Percentiles rank a stretch among this genome's conserved stretches.
phyloP scores from a whole-genome alignment of 2,888 invertebrate genomes.

The Callimorpha dominula region DNA sequence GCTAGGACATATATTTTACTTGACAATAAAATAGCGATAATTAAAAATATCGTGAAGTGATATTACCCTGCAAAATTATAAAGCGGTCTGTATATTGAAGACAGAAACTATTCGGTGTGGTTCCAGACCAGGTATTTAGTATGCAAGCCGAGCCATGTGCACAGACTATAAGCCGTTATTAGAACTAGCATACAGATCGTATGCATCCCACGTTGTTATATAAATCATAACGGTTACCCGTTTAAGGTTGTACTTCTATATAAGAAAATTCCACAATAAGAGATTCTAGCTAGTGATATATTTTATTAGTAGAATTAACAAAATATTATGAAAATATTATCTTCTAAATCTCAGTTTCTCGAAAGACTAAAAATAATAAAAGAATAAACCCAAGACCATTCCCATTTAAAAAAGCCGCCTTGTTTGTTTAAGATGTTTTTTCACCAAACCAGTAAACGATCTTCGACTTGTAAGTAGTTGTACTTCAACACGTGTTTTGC shows the following conservation, averaged over 20 bases:
- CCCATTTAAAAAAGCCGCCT: neutral
- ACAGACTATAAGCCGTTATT: conserved; percentile 43
- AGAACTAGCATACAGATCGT: conserved; percentile 44
- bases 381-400: neutral
- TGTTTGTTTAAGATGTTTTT: neutral
- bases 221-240: conserved; percentile 20
- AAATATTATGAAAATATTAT: neutral
- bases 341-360: no score
- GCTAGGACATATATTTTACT: no score
- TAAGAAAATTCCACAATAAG: neutral
- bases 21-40: no score
- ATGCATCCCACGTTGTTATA: conserved; percentile 43
- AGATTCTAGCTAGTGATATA: neutral
- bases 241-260: neutral
- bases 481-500: neutral
- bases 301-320: neutral
- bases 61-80: neutral
- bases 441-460: neutral
- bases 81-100: neutral
- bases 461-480: neutral
- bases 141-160: conserved; percentile 47
- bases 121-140: conserved; percentile 37
- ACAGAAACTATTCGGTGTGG: conserved; percentile 19
- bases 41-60: neutral
- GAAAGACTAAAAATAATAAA: neutral